Evolutionary conservation across 30 jellyfish, hydroid and myxozoan species (phyloP).

Genomic region (Turritopsis rubra): DNA sequence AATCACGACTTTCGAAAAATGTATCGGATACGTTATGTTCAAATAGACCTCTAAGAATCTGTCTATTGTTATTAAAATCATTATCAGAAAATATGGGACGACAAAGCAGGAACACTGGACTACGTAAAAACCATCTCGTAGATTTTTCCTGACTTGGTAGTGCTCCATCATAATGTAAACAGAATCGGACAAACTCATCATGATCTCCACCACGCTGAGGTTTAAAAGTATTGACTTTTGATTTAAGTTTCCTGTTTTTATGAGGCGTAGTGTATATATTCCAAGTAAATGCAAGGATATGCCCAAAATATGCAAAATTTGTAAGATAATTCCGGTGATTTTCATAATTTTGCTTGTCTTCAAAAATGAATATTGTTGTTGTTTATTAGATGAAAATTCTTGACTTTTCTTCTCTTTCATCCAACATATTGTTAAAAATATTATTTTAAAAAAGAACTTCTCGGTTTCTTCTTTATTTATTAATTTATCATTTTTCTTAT

Average conservation of each 20-base stretch:
- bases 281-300: neutral
- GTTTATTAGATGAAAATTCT: neutral
- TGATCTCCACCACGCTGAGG: conserved; percentile 1
- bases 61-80: neutral
- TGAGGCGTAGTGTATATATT: neutral
- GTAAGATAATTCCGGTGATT: neutral
- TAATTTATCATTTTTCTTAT: too few species aligned
- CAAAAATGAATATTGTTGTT: too few species aligned
- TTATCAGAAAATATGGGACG: neutral
- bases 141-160: neutral
- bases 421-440: too few species aligned
- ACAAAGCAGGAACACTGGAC: conserved; percentile 1
- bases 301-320: neutral
- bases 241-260: neutral
- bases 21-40: neutral
- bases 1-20: neutral
- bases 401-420: neutral
- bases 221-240: neutral
- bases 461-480: too few species aligned
- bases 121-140: neutral
- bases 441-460: too few species aligned
- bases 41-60: conserved; percentile 6
- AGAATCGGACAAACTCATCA: neutral
- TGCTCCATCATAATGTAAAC: neutral
- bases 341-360: neutral